A percentile compares a stretch with the other conserved stretches of the same genome.
Evolutionary conservation across 2,113 vertebrate genomes (phyloP).

Genomic region (Paedocypris sp.): DNA sequence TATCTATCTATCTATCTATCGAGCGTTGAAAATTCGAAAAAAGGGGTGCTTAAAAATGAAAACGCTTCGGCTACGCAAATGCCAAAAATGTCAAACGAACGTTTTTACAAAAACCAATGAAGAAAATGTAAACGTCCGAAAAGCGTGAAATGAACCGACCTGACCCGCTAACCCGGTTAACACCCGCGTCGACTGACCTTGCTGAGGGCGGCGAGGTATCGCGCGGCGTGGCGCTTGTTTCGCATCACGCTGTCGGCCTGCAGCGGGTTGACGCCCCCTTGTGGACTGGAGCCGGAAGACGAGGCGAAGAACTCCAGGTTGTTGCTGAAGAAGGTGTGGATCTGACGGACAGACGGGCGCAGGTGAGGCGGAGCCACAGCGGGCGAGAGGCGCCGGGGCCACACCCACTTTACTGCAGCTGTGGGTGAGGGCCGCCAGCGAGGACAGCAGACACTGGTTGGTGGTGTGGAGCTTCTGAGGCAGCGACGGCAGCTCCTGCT

Average conservation of each 20-base stretch:
- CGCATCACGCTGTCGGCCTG: conserved; percentile 83
- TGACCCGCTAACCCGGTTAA: no score
- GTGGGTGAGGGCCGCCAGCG: conserved; percentile 75
- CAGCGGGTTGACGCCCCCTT: conserved; percentile 65
- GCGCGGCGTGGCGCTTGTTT: conserved; percentile 81
- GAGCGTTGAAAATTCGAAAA: no score
- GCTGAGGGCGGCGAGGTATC: conserved; percentile 72
- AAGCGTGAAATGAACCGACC: no score
- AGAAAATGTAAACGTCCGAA: no score
- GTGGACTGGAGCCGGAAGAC: conserved; percentile 72
- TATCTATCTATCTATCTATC: no score
- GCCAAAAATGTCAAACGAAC: no score
- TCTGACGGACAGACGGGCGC: conserved; percentile 52
- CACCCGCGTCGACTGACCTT: conserved; percentile 76
- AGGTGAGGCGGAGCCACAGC: background rate
- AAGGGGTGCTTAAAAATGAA: no score
- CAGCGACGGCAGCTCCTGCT: conserved; percentile 82
- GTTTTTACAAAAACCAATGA: no score
- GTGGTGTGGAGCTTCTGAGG: conserved; percentile 91
- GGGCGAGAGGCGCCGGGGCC: background rate
- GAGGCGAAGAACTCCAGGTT: conserved; percentile 82
- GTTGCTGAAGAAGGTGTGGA: conserved; percentile 91
- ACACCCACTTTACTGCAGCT: conserved; percentile 76
- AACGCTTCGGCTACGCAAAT: no score
- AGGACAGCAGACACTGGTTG: conserved; percentile 88